phyloP scores from a whole-genome alignment of 2,888 invertebrate species.

The Lepidocyrtoides sp. region DNA sequence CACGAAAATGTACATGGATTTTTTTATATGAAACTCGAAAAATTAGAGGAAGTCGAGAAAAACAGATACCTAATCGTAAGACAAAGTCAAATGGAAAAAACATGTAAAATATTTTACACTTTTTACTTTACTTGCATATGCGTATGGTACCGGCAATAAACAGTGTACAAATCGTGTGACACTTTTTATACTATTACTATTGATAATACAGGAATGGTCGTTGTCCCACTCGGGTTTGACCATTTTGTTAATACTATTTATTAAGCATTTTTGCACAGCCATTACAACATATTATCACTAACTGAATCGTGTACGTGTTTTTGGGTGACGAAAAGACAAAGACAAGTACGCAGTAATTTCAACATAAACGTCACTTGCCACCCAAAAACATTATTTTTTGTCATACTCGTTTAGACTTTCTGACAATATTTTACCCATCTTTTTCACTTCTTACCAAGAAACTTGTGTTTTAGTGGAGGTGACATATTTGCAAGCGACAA shows the following conservation, averaged over 20 bases:
- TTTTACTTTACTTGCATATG: no score
- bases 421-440: constrained; percentile 8
- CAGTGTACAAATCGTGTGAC: not conserved
- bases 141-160: not conserved
- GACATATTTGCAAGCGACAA: not conserved
- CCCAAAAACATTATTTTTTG: not conserved
- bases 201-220: not conserved
- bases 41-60: no score
- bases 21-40: no score
- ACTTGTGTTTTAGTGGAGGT: not conserved
- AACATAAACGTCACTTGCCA: constrained; percentile 25
- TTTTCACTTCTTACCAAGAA: not conserved
- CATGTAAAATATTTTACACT: no score
- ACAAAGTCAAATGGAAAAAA: no score
- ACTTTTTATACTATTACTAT: not conserved
- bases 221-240: not conserved
- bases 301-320: constrained; percentile 11
- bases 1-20: no score
- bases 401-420: not conserved
- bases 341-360: not conserved
- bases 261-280: not conserved
- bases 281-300: no score
- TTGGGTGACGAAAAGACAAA: not conserved
- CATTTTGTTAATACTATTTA: not conserved
- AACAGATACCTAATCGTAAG: no score